Conservation (phyloP, 1,140 invertebrate genomes). For the Cherax quadricarinatus region DNA sequence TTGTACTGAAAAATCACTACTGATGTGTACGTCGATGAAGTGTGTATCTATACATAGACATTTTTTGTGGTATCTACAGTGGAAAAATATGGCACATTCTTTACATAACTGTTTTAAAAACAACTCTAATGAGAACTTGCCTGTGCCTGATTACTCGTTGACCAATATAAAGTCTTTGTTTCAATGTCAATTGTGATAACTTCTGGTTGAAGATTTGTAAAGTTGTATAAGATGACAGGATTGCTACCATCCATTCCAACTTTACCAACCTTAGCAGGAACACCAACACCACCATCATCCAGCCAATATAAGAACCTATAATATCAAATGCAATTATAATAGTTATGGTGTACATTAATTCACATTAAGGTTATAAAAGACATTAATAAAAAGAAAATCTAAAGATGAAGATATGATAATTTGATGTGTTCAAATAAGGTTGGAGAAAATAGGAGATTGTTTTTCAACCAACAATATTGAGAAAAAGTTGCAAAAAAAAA, state of each 20-base stretch:
- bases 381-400: too few species aligned
- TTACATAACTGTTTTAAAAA: background rate
- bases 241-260: conserved; percentile 95
- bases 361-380: background rate
- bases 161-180: conserved; percentile 91
- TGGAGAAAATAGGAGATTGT: too few species aligned
- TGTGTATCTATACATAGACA: too few species aligned
- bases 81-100: background rate
- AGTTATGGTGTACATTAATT: background rate
- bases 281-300: conserved; percentile 94
- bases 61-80: background rate
- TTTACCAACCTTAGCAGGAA: conserved; percentile 92
- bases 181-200: conserved; percentile 91
- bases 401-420: too few species aligned
- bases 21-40: too few species aligned
- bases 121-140: conserved; percentile 77
- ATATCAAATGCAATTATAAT: conserved; percentile 47
- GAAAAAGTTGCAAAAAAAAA: too few species aligned
- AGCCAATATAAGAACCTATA: conserved; percentile 94
- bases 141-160: conserved; percentile 85
- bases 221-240: conserved; percentile 60
- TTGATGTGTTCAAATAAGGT: too few species aligned
- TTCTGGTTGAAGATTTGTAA: conserved; percentile 81
- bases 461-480: too few species aligned
- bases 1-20: too few species aligned